A percentile compares a stretch with the other conserved stretches of the same genome.
Conservation (phyloP, 2,113 vertebrate species). For the Lamprotornis superbus region DNA sequence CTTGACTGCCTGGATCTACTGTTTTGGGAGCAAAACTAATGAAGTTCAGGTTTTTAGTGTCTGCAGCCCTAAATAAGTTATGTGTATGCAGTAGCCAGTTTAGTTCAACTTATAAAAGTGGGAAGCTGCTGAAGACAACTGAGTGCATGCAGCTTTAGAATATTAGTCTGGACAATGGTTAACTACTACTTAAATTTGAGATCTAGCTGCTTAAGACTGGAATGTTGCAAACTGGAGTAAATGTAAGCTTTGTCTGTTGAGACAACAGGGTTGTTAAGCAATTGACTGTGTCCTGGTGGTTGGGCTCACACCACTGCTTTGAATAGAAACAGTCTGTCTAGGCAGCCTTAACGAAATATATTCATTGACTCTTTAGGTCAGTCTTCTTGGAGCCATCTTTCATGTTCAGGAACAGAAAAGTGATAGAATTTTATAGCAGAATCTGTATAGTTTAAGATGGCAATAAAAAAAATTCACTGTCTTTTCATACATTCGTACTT, state of each 20-base stretch:
- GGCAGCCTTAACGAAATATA: not conserved
- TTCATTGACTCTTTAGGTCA: not conserved
- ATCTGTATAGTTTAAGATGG: not conserved
- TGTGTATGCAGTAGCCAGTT: not conserved
- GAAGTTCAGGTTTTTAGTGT: not conserved
- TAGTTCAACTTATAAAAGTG: not conserved
- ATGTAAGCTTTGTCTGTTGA: conserved; percentile 20
- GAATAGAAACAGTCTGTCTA: not conserved
- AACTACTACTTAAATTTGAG: not conserved
- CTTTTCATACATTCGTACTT: not conserved
- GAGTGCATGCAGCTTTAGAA: not conserved
- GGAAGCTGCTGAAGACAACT: not conserved
- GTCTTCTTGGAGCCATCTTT: not conserved
- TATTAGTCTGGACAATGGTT: not conserved
- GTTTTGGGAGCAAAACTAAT: not conserved
- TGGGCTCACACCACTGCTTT: not conserved
- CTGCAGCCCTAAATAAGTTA: not conserved
- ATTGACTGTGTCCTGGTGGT: not conserved
- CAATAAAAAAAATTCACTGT: not conserved
- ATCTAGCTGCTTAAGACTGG: not conserved
- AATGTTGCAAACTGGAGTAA: conserved; percentile 9
- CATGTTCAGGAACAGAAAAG: not conserved
- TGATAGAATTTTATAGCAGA: not conserved
- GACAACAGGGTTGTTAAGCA: conserved; percentile 18
- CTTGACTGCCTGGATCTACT: not conserved